Evolutionary conservation across 2,797 vertebrate genomes (phyloP).

Genomic region (Gila robusta): DNA sequence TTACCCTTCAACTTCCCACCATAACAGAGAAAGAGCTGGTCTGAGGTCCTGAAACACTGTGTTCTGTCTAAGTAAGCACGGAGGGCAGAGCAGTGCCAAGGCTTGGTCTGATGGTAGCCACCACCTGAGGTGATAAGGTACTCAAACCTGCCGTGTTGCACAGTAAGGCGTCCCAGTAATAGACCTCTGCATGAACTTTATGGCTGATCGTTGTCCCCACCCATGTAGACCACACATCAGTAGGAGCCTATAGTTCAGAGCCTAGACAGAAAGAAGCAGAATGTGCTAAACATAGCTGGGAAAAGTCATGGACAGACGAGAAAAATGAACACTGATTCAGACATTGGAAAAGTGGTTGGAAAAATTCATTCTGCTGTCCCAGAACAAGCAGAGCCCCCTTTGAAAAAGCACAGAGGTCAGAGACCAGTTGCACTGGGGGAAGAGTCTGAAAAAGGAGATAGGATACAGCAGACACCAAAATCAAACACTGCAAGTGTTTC

Average conservation of each 20-base stretch:
- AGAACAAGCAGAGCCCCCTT: constrained; percentile 55
- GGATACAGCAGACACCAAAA: constrained; percentile 33
- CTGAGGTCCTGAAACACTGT: too few species aligned
- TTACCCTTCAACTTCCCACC: too few species aligned
- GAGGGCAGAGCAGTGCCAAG: too few species aligned
- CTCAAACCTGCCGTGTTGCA: too few species aligned
- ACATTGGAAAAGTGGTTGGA: constrained; percentile 17
- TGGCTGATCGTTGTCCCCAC: constrained; percentile 70
- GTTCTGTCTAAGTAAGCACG: too few species aligned
- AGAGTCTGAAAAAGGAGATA: constrained; percentile 21
- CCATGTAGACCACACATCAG: constrained; percentile 72
- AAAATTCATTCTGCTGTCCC: constrained; percentile 10
- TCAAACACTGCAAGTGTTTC: constrained; percentile 14
- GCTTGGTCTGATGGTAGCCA: too few species aligned
- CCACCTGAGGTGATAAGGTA: too few species aligned
- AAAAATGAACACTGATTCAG: constrained; percentile 30
- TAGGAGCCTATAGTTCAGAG: constrained; percentile 73
- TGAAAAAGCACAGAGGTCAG: constrained; percentile 59
- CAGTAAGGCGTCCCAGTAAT: constrained; percentile 80
- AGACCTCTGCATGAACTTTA: constrained; percentile 72
- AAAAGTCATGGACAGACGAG: constrained; percentile 30
- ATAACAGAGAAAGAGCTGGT: too few species aligned
- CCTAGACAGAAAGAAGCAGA: constrained; percentile 72
- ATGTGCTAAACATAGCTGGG: constrained; percentile 60
- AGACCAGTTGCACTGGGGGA: constrained; percentile 24